Base-by-base conservation (phyloP, 2,797 vertebrate genomes). In the Notamacropus eugenii region DNA sequence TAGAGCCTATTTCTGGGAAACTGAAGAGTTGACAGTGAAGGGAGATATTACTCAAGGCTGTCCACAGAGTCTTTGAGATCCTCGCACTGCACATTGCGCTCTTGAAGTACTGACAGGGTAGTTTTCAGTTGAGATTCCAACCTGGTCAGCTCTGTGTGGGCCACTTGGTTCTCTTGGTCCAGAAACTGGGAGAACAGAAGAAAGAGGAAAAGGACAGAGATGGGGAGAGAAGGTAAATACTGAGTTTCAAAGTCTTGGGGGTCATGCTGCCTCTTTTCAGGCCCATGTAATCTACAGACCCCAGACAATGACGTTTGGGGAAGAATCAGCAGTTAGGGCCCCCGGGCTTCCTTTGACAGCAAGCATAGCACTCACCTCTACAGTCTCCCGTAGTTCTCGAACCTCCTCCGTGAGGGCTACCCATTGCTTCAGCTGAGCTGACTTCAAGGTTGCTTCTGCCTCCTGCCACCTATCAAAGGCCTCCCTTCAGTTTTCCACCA, bases 121-220 rank as follows among this genome's bases (percentile, higher is more conserved):
- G 97, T 98, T 82, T 98, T 98, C 96, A 99, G 96, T 91, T 98
- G 95, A 56, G 90, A 94, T 94, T 99, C 99, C 2, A 99, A 99
- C 98, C 99, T 99, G 27, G 93, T 92, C 95, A 99, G 97, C 98
- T 99, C 99, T 4, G 99, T 98, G 92, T 98, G 99, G 93, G 98
- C 98, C 96, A 99, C 93, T 59, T 98, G 98, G 93, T 99, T 99
- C 98, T 99, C 99, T 97, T 99, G 98, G 96, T 99, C 98, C 9
- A 99, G 97, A 98, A 99, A 99, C 99, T 99, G 95, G 74, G 13
- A 94, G 91, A 62, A 91, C 10, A 59, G 9, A 9, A 27, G 10
- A 46, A 31, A 22, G 1, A 93, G 92, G 55, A 28, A 19, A 91
- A 54, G 58, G 27, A 95, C 94, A 29, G 54, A 91, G 28, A 0